These are phyloP conservation scores for Scortum barcoo DNA, from an alignment of 2,113 vertebrate species.

Conservation along the genomic window DNA sequence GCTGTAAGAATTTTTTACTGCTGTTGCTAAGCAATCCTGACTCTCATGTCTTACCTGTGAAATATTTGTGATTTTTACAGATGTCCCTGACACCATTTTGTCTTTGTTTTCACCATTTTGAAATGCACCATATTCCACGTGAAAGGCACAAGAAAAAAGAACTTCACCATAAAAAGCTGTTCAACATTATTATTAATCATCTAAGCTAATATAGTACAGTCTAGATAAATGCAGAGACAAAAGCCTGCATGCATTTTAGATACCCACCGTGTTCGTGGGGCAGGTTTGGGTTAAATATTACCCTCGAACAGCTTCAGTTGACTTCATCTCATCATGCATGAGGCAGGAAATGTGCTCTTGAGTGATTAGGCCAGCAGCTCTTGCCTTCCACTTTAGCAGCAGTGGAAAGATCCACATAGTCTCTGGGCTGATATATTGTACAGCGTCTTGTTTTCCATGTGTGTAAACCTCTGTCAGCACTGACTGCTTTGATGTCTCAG, in stretches of 20 bases:
- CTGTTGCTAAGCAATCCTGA: constrained; percentile 84
- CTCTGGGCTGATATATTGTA: constrained; percentile 16
- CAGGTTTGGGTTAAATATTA: constrained; percentile 70
- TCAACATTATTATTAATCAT: not conserved
- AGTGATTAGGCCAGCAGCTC: constrained; percentile 75
- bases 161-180: not conserved
- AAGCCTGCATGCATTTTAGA: constrained; percentile 14
- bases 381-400: constrained; percentile 69
- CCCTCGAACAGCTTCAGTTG: constrained; percentile 58
- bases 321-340: constrained; percentile 66
- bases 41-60: constrained; percentile 75
- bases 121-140: constrained; percentile 1
- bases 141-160: not conserved
- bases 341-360: constrained; percentile 80
- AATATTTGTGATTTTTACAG: constrained; percentile 76
- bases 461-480: not conserved
- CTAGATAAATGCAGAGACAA: not conserved
- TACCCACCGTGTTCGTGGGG: not conserved
- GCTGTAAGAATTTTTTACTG: constrained; percentile 62
- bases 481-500: constrained; percentile 24
- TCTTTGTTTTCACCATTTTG: constrained; percentile 74
- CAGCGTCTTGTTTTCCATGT: constrained; percentile 44
- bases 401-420: constrained; percentile 42
- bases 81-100: constrained; percentile 79
- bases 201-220: not conserved